These are phyloP conservation scores for Oegoconia quadripuncta DNA, from an alignment of 2,888 invertebrate genomes.

Conservation along the genomic window DNA sequence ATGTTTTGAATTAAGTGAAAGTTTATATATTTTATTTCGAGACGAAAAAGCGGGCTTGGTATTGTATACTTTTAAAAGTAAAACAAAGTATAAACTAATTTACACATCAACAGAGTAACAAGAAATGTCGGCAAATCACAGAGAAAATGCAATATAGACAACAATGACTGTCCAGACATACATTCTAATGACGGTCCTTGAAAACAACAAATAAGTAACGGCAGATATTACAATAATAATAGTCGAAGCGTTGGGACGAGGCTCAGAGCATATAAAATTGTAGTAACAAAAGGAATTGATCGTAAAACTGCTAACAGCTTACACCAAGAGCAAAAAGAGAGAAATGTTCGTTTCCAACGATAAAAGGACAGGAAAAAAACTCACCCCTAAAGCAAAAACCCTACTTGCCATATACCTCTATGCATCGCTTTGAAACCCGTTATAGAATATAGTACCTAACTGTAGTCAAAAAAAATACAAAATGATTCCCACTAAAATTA, in stretches of 20 bases:
- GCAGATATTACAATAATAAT: constrained; percentile 28
- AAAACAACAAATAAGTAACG: constrained; percentile 24
- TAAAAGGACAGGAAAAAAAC: constrained; percentile 37
- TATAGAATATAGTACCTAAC: not conserved
- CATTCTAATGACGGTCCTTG: constrained; percentile 7
- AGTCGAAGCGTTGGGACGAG: constrained; percentile 21
- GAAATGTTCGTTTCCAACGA: constrained; percentile 23
- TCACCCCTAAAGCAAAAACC: no score
- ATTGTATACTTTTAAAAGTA: no score
- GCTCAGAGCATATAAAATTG: constrained; percentile 33
- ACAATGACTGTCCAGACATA: no score
- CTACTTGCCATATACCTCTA: no score
- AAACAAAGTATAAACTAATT: no score
- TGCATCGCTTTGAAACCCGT: not conserved
- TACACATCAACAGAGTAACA: not conserved
- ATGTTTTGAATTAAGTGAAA: no score
- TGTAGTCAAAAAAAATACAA: no score
- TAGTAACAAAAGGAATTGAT: constrained; percentile 35
- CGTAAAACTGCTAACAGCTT: constrained; percentile 33
- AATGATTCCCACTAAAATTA: no score
- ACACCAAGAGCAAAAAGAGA: constrained; percentile 35
- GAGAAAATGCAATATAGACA: constrained; percentile 5
- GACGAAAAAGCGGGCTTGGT: no score
- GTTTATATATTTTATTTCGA: no score
- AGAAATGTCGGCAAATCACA: constrained; percentile 9